phyloP scores from a whole-genome alignment of 2,113 vertebrate genomes.

The Chinchilla lanigera region DNA sequence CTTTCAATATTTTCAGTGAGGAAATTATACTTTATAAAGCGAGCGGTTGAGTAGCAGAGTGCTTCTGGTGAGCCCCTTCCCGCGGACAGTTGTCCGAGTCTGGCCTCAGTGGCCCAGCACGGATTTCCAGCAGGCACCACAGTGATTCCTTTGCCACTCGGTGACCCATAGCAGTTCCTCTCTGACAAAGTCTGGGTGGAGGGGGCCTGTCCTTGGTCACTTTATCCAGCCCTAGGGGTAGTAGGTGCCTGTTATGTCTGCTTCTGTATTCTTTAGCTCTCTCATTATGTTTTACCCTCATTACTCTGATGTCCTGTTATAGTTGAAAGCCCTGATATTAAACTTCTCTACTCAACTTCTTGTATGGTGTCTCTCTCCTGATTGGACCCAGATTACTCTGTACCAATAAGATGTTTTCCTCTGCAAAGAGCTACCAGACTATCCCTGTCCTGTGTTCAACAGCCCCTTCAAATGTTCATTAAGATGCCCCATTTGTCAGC shows the following conservation, averaged over 20 bases:
- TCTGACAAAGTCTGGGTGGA: background rate
- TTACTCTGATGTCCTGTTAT: background rate
- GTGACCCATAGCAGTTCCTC: background rate
- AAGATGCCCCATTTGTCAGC: background rate
- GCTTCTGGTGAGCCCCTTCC: background rate
- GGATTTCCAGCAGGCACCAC: background rate
- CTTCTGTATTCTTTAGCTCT: background rate
- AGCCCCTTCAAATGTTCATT: background rate
- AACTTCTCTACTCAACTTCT: background rate
- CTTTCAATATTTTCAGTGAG: background rate
- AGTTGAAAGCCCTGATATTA: background rate
- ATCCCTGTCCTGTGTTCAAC: background rate
- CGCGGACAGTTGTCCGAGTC: background rate
- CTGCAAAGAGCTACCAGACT: background rate
- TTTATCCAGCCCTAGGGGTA: fast-evolving
- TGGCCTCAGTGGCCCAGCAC: background rate
- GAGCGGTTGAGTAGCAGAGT: background rate
- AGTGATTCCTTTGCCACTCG: background rate
- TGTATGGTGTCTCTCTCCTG: background rate
- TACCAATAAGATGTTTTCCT: background rate
- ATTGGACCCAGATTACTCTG: background rate
- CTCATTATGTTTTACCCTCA: background rate
- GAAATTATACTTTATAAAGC: background rate
- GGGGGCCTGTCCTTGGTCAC: too few relatives aligned
- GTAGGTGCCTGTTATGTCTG: background rate